Conservation (phyloP, 1,140 invertebrate genomes). For the Chironomus striatipennis region DNA sequence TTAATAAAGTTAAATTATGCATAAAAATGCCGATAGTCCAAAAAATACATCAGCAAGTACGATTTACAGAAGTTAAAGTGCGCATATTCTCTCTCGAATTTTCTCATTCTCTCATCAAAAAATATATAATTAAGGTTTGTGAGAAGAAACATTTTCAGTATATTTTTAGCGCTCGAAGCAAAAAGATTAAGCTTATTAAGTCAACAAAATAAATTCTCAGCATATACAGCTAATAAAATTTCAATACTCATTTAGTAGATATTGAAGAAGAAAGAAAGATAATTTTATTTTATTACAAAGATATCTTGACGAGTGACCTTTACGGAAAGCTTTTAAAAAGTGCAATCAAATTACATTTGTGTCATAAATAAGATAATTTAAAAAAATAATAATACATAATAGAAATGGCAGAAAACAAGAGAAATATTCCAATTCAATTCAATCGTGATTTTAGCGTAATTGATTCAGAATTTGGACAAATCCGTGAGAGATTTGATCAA, state of each 20-base stretch:
- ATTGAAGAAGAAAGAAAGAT: slow-evolving; percentile 4
- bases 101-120: too few relatives aligned
- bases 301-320: neutral
- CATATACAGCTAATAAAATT: neutral
- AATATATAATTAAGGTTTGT: too few relatives aligned
- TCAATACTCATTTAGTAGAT: neutral
- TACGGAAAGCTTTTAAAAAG: neutral
- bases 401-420: slow-evolving; percentile 70
- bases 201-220: neutral
- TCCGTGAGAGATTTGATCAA: slow-evolving; percentile 88
- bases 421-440: slow-evolving; percentile 87
- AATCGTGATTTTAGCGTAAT: slow-evolving; percentile 87
- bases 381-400: slow-evolving; percentile 27
- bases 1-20: too few relatives aligned
- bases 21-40: too few relatives aligned
- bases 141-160: neutral
- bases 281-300: neutral
- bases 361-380: slow-evolving; percentile 24
- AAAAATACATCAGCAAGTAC: too few relatives aligned
- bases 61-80: too few relatives aligned
- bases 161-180: neutral
- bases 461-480: slow-evolving; percentile 92
- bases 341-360: neutral
- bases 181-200: neutral
- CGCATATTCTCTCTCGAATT: too few relatives aligned